Base-by-base conservation (phyloP, 2,797 vertebrate genomes). In the Odontamblyopus rebecca region DNA sequence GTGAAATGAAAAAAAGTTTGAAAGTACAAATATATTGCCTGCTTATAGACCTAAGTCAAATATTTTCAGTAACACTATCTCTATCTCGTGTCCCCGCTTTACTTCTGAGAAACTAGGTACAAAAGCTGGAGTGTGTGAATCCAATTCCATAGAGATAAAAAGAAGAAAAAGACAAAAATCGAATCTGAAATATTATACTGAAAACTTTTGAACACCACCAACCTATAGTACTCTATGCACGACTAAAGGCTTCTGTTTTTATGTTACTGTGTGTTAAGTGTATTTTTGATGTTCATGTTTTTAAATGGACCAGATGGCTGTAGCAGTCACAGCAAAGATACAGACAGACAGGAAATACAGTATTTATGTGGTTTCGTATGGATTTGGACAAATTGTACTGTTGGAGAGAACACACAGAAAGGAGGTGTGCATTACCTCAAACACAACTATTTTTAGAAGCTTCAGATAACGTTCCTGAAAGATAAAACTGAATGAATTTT, bases 201-300 rank as follows among this genome's bases (percentile, higher is more conserved):
- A 48, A 23, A 65, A 65, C 60, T 64, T 61, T 50, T 60, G 18
- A 53, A 32, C 30, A 57, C 62, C 62, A 26, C 23, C 6, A 8
- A 19, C 13, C 27, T 23, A 62, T 8, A 48, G 7, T 54, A 60
- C 63, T 74, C 61, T 30, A 18, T 50, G n/a, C 48, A 32, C n/a
- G 27, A 19, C 50, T 53, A 18, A 56, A 60, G 27, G 6, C 19
- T 65, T 70, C 66, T 69, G 72, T 77, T 72, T 72, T 73, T 72
- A 69, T 19, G 18, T 51, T 3, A 65, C 67, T 66, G 67, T 67
- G 27, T 56, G 60, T 23, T 23, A 23, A 23, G 23, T 23, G 1
- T 71, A 15, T 69, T 61, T 75, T n/a, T 75, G 29, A 53, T 23
- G 61, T 9, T 71, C 51, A n/a, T 32, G 3, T 18, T 16, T 35